phyloP scores from a whole-genome alignment of 2,797 vertebrate genomes.

The Cyprinodon diabolis region DNA sequence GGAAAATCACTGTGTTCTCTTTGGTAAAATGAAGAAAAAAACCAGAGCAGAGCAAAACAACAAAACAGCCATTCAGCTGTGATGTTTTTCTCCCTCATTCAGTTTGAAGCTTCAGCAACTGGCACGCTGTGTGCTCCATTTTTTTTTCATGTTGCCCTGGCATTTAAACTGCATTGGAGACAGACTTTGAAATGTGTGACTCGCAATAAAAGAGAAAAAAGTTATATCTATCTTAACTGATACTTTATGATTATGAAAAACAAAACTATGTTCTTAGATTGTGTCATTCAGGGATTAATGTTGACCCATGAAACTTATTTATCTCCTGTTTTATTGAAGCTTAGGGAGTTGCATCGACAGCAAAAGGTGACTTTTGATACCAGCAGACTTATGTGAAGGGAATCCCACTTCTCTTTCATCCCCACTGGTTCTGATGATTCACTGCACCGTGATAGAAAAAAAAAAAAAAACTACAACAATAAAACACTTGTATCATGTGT shows the following conservation, averaged over 20 bases:
- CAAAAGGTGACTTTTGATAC: constrained; percentile 46
- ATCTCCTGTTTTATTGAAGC: constrained; percentile 64
- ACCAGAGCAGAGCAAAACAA: constrained; percentile 53
- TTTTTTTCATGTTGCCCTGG: constrained; percentile 69
- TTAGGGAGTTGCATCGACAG: constrained; percentile 50
- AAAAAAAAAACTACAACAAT: not conserved
- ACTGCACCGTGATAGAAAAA: constrained; percentile 62
- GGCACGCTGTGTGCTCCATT: constrained; percentile 55
- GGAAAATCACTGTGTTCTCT: constrained; percentile 72
- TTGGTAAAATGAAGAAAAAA: constrained; percentile 35
- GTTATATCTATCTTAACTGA: constrained; percentile 37
- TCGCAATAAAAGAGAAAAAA: constrained; percentile 36
- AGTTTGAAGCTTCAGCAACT: constrained; percentile 78
- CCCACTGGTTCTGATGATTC: constrained; percentile 61
- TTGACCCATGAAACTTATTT: constrained; percentile 60
- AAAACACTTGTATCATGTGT: constrained; percentile 57
- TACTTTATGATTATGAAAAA: constrained; percentile 43
- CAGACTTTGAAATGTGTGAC: constrained; percentile 70
- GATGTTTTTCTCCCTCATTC: constrained; percentile 71
- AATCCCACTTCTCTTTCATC: constrained; percentile 42
- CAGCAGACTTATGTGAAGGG: constrained; percentile 39
- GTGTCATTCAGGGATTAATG: constrained; percentile 70
- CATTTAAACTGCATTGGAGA: constrained; percentile 67
- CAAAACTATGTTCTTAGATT: constrained; percentile 54
- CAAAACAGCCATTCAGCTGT: constrained; percentile 67